Conservation (phyloP, 2,113 vertebrate genomes). For the Prinia subflava region DNA sequence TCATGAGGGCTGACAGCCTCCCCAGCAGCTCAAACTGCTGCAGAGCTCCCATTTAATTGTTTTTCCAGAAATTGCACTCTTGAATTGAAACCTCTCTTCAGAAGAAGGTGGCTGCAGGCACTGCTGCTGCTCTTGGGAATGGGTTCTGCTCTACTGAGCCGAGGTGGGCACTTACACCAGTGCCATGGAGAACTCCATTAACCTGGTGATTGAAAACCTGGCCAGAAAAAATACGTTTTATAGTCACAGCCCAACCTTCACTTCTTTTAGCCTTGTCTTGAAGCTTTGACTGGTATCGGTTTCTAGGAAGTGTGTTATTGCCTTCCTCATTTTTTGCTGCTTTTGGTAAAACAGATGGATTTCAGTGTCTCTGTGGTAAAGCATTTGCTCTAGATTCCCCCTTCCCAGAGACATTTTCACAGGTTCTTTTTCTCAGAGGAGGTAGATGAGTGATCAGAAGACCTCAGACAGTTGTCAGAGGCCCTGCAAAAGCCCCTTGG, state of each 20-base stretch:
- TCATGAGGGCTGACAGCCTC: not conserved
- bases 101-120: not conserved
- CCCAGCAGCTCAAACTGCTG: not conserved
- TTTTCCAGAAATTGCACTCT: not conserved
- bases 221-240: not conserved
- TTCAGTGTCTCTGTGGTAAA: not conserved
- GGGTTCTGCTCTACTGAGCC: rapidly evolving
- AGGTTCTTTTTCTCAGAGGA: not conserved
- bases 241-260: not conserved
- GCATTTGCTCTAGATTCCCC: constrained; percentile 12
- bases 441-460: not conserved
- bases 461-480: not conserved
- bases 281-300: not conserved
- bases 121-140: not conserved
- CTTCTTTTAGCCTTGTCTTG: not conserved
- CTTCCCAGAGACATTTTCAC: not conserved
- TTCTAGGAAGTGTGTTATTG: not conserved
- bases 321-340: not conserved
- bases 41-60: not conserved
- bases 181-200: not conserved
- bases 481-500: not conserved
- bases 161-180: not conserved
- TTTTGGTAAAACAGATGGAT: constrained; percentile 21
- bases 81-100: not conserved
- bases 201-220: not conserved